These are phyloP conservation scores for Drosophila atripex DNA, from an alignment of 2,888 invertebrate genomes.

Conservation along the genomic window DNA sequence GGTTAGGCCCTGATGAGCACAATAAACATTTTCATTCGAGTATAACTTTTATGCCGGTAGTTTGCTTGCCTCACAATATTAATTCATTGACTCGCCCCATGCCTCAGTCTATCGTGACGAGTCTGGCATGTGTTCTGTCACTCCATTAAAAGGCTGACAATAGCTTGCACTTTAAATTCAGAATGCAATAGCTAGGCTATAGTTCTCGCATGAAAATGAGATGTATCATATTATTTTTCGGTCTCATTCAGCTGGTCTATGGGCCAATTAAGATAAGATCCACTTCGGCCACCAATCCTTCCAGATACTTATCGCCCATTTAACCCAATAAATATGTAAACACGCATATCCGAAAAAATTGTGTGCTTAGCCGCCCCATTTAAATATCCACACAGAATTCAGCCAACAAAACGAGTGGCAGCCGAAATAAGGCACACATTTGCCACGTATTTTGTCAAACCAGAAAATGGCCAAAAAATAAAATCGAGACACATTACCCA, in stretches of 20 bases:
- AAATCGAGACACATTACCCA: constrained; percentile 29
- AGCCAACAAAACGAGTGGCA: constrained; percentile 16
- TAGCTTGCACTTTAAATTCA: neutral
- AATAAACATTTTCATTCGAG: constrained; percentile 23
- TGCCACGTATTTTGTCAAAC: constrained; percentile 26
- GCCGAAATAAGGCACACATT: constrained; percentile 18
- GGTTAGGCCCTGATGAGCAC: constrained; percentile 21
- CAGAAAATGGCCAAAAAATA: constrained; percentile 7
- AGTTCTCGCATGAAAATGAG: neutral
- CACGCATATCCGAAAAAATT: constrained; percentile 25
- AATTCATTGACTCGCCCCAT: constrained; percentile 8
- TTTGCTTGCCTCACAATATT: constrained; percentile 3
- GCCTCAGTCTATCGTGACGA: neutral
- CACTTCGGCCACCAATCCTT: neutral
- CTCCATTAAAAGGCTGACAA: neutral
- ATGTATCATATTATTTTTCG: neutral
- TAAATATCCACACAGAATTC: constrained; percentile 17
- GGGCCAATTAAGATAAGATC: neutral
- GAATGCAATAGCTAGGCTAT: too few species aligned
- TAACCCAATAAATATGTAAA: constrained; percentile 14
- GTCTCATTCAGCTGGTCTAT: neutral
- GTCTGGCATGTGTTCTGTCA: neutral
- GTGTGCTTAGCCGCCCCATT: constrained; percentile 6
- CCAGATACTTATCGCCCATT: constrained; percentile 39
- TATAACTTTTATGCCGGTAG: constrained; percentile 6